A percentile compares a stretch with the other conserved stretches of the same genome.
Evolutionary conservation across 2,113 vertebrate genomes (phyloP).

Genomic region (Mustela nigripes): DNA sequence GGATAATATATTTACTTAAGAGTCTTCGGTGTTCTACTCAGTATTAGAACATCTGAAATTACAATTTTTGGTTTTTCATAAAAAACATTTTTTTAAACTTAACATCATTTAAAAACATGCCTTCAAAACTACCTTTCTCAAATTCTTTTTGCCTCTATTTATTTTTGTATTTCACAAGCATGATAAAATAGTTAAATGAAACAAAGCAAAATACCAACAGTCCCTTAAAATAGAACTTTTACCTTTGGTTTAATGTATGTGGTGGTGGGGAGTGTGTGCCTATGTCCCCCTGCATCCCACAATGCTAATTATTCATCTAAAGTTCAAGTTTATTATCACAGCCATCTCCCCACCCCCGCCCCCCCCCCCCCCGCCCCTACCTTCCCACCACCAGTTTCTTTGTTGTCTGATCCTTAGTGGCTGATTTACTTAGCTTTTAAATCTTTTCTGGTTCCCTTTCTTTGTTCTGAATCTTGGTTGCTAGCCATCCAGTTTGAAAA

Average conservation of each 20-base stretch:
- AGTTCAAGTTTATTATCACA: neutral
- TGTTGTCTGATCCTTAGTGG: neutral
- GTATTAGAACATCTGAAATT: constrained; percentile 40
- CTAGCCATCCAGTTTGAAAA: constrained; percentile 64
- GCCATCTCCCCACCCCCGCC: neutral
- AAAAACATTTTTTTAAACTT: neutral
- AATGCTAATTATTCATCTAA: neutral
- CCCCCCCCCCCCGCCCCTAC: neutral
- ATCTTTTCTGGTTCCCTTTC: constrained; percentile 5
- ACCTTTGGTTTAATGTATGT: neutral
- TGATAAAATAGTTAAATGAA: constrained; percentile 58
- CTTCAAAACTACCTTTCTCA: constrained; percentile 35
- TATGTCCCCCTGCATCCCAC: neutral
- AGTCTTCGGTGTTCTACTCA: constrained; percentile 29
- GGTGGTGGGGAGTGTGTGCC: neutral
- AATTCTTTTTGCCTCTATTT: constrained; percentile 12
- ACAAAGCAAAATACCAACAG: neutral
- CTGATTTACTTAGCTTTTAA: constrained; percentile 50
- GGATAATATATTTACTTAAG: neutral
- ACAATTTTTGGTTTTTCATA: neutral
- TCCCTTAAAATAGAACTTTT: neutral
- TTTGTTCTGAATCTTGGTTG: neutral
- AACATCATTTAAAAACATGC: constrained; percentile 19
- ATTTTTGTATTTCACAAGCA: constrained; percentile 56
- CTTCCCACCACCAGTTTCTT: neutral